These are phyloP conservation scores for Ostrea denselamellosa DNA, from an alignment of 1,140 invertebrate species.

Conservation along the genomic window DNA sequence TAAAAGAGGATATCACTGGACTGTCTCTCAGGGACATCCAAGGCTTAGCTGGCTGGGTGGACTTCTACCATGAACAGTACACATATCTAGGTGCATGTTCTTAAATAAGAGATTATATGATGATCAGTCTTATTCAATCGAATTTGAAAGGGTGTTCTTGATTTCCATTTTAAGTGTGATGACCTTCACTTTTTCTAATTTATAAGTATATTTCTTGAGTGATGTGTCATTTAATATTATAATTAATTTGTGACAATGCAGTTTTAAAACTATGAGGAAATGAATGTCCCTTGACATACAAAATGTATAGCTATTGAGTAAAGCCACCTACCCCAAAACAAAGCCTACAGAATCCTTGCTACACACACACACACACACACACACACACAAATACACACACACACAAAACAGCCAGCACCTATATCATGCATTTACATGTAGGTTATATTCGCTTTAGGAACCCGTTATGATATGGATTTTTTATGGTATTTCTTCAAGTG, in stretches of 20 bases:
- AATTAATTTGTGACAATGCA: neutral
- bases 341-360: no score
- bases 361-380: no score
- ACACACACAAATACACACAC: no score
- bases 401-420: no score
- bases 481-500: no score
- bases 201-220: neutral
- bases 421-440: no score
- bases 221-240: slow-evolving; percentile 6
- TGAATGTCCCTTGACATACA: neutral
- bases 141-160: neutral
- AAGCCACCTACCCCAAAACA: neutral
- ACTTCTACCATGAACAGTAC: slow-evolving; percentile 91
- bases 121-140: neutral
- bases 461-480: no score
- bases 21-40: slow-evolving; percentile 85
- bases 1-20: slow-evolving; percentile 88
- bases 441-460: no score
- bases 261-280: neutral
- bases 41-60: slow-evolving; percentile 87
- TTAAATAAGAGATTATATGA: no score
- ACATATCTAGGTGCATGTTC: slow-evolving; percentile 86
- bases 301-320: neutral
- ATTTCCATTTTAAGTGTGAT: neutral
- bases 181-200: neutral